phyloP scores from a whole-genome alignment of 2,888 invertebrate genomes.

The Microctonus hyperodae region DNA sequence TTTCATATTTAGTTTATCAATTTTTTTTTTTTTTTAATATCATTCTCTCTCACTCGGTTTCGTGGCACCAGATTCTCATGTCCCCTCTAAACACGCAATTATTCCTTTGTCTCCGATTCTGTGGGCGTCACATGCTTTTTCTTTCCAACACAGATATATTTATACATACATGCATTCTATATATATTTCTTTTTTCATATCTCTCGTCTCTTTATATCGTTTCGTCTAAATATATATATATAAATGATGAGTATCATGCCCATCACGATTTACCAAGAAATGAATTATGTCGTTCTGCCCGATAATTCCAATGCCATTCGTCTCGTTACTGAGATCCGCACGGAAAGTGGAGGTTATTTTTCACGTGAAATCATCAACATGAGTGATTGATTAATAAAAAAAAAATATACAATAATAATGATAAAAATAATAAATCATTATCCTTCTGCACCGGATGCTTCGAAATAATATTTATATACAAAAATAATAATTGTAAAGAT shows the following conservation, averaged over 20 bases:
- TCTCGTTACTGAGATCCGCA: constrained; percentile 24
- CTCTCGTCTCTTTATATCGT: constrained; percentile 10
- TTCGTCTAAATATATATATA: constrained; percentile 15
- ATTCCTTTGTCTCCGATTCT: constrained; percentile 32
- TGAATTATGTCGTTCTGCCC: constrained; percentile 38
- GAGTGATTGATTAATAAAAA: not conserved
- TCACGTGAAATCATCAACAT: constrained; percentile 37
- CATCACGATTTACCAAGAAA: constrained; percentile 39
- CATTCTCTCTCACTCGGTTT: constrained; percentile 30
- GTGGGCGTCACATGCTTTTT: not conserved
- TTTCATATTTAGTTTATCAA: constrained; percentile 17
- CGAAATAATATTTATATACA: not conserved
- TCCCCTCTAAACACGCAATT: constrained; percentile 37
- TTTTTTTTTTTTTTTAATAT: constrained; percentile 33
- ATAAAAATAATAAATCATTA: not conserved
- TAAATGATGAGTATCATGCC: constrained; percentile 23
- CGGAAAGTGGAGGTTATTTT: constrained; percentile 25
- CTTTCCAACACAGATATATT: not conserved
- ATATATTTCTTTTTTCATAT: constrained; percentile 9
- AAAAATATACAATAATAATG: not conserved
- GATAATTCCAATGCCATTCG: constrained; percentile 35
- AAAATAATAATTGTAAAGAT: not conserved
- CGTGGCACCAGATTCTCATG: constrained; percentile 27
- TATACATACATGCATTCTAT: not conserved
- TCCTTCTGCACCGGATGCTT: not conserved